Percentiles rank a stretch among this genome's conserved stretches.
Conservation (phyloP, 2,797 vertebrate genomes). For the Botia almorhae region DNA sequence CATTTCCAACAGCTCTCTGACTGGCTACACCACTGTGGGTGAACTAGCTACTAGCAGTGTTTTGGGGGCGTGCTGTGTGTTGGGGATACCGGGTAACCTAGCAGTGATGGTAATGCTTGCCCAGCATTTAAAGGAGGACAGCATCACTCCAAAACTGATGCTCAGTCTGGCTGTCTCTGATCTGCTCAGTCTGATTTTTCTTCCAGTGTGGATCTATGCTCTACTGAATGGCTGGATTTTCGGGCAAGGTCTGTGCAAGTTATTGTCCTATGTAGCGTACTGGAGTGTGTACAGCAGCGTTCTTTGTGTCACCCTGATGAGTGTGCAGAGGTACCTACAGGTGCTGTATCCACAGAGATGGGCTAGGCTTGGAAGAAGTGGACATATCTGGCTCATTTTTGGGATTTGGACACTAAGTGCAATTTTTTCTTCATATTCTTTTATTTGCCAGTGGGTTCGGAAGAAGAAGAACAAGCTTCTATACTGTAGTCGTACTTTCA, state of each 20-base stretch:
- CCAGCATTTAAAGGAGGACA: conserved; percentile 54
- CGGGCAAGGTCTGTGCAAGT: conserved; percentile 59
- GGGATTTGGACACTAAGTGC: conserved; percentile 52
- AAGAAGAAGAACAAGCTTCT: conserved; percentile 9
- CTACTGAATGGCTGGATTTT: conserved; percentile 58
- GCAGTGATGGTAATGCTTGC: conserved; percentile 54
- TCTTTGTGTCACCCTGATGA: conserved; percentile 58
- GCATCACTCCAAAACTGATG: conserved; percentile 64
- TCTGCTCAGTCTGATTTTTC: conserved; percentile 60
- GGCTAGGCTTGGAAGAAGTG: conserved; percentile 38
- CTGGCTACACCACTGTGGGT: not conserved
- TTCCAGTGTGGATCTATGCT: conserved; percentile 64
- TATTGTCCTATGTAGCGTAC: conserved; percentile 48
- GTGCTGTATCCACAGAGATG: conserved; percentile 44
- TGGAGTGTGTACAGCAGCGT: conserved; percentile 59
- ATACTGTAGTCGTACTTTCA: conserved; percentile 27
- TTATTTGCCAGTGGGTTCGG: not conserved
- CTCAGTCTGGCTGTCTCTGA: conserved; percentile 67
- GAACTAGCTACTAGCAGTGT: conserved; percentile 7
- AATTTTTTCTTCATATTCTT: conserved; percentile 34
- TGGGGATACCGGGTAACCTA: conserved; percentile 69
- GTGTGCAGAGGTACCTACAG: conserved; percentile 64
- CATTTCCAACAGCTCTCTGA: conserved; percentile 23
- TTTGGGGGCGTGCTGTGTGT: conserved; percentile 57
- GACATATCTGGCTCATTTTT: conserved; percentile 48